phyloP scores from a whole-genome alignment of 2,797 vertebrate genomes.

The Centroberyx gerrardi region DNA sequence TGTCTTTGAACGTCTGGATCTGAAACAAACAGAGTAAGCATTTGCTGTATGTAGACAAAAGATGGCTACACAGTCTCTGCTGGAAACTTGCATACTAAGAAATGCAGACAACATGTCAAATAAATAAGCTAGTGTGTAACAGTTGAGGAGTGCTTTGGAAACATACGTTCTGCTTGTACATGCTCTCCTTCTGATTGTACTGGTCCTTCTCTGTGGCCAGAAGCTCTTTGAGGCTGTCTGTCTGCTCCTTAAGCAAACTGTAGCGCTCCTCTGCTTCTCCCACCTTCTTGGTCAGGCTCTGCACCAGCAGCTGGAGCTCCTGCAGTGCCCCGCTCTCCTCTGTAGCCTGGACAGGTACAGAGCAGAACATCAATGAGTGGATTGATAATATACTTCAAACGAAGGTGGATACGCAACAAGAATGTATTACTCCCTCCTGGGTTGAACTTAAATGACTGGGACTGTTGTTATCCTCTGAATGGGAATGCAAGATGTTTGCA shows the following conservation, averaged over 20 bases:
- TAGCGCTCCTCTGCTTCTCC: constrained; percentile 91
- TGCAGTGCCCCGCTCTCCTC: constrained; percentile 76
- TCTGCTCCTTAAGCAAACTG: constrained; percentile 90
- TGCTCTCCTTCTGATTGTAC: constrained; percentile 89
- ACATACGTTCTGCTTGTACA: constrained; percentile 90
- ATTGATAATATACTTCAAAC: neutral
- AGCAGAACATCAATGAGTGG: neutral
- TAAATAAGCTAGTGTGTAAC: neutral
- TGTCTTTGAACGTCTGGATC: constrained; percentile 90
- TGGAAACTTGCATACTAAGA: neutral
- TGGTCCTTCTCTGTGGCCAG: constrained; percentile 86
- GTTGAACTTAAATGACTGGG: neutral
- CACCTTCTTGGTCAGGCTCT: constrained; percentile 91
- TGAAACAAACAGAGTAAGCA: constrained; percentile 58
- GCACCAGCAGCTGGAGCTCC: constrained; percentile 88
- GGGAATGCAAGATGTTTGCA: neutral
- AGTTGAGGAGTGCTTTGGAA: neutral
- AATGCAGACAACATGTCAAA: neutral
- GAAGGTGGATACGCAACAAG: neutral
- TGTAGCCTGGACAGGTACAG: constrained; percentile 49
- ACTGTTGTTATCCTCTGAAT: neutral
- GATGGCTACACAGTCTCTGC: neutral
- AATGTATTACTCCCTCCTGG: neutral
- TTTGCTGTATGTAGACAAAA: neutral
- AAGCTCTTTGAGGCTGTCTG: constrained; percentile 84